Percentiles rank a stretch among this genome's conserved stretches.
Evolutionary conservation across 1,140 invertebrate genomes (phyloP).

Genomic region (Sitodiplosis mosellana): DNA sequence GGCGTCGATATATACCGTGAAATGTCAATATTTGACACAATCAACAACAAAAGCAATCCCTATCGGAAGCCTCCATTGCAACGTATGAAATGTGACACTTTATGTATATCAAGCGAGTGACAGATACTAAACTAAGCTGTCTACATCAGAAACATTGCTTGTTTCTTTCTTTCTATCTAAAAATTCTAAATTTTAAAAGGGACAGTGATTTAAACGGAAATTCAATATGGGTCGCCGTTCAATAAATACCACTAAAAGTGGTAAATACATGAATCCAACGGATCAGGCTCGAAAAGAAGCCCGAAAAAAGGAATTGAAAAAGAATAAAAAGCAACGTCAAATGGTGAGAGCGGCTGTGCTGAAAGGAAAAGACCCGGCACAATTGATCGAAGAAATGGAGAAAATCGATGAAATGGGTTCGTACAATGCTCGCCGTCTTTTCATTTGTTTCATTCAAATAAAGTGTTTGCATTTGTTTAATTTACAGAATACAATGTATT

Average conservation of each 20-base stretch:
- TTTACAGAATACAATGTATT: constrained; percentile 83
- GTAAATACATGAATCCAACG: constrained; percentile 98
- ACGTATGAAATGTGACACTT: too few relatives aligned
- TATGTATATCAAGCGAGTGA: too few relatives aligned
- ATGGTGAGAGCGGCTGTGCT: constrained; percentile 90
- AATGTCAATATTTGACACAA: too few relatives aligned
- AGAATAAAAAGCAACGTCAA: constrained; percentile 93
- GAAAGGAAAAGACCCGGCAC: constrained; percentile 92
- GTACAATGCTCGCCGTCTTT: constrained; percentile 7
- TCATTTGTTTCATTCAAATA: background rate
- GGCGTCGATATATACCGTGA: too few relatives aligned
- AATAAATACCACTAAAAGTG: constrained; percentile 98
- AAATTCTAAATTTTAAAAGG: background rate
- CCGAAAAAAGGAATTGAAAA: constrained; percentile 91
- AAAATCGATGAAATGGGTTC: constrained; percentile 96
- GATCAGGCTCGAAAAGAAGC: constrained; percentile 97
- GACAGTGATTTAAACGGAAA: background rate
- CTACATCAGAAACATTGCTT: too few relatives aligned
- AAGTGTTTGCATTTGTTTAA: constrained; percentile 3
- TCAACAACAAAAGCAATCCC: too few relatives aligned
- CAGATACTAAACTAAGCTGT: too few relatives aligned
- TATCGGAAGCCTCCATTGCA: too few relatives aligned
- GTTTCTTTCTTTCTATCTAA: too few relatives aligned
- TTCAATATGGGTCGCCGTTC: constrained; percentile 85
- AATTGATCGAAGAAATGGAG: constrained; percentile 88